Evolutionary conservation across 2,797 vertebrate species (phyloP).

Genomic region (Hozukius guyotensis): DNA sequence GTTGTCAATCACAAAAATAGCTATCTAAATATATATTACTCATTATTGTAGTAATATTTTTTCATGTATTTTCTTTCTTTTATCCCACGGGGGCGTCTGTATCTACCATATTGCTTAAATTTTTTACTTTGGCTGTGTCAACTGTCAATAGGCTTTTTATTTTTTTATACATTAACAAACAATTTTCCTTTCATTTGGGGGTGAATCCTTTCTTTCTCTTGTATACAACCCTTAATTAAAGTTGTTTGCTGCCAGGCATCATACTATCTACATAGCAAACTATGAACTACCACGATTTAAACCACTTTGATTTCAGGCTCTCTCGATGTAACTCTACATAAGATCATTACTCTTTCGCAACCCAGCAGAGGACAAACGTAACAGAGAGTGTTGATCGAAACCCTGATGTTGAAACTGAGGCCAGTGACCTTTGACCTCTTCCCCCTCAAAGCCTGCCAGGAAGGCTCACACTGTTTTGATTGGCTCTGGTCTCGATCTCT

Average conservation of each 20-base stretch:
- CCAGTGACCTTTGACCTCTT: conserved; percentile 30
- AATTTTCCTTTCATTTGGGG: not conserved
- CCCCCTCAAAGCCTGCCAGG: not conserved
- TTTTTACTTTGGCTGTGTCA: not conserved
- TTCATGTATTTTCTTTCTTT: too few relatives aligned
- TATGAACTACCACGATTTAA: not conserved
- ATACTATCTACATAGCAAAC: not conserved
- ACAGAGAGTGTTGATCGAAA: conserved; percentile 1
- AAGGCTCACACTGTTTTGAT: conserved; percentile 32
- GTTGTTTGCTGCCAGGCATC: not conserved
- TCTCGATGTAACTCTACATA: not conserved
- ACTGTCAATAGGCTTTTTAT: not conserved
- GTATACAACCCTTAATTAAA: not conserved
- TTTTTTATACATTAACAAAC: not conserved
- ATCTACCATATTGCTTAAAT: too few relatives aligned
- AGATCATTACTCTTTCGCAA: not conserved
- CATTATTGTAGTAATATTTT: not conserved
- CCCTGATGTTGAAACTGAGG: conserved; percentile 28
- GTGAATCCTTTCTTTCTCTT: not conserved
- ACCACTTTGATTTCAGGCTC: not conserved
- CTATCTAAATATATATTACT: not conserved
- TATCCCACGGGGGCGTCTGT: too few relatives aligned
- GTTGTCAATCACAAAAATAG: not conserved
- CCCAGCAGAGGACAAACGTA: not conserved
- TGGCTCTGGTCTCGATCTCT: conserved; percentile 37